phyloP scores from a whole-genome alignment of 2,113 vertebrate species.

The Gopherus flavomarginatus region DNA sequence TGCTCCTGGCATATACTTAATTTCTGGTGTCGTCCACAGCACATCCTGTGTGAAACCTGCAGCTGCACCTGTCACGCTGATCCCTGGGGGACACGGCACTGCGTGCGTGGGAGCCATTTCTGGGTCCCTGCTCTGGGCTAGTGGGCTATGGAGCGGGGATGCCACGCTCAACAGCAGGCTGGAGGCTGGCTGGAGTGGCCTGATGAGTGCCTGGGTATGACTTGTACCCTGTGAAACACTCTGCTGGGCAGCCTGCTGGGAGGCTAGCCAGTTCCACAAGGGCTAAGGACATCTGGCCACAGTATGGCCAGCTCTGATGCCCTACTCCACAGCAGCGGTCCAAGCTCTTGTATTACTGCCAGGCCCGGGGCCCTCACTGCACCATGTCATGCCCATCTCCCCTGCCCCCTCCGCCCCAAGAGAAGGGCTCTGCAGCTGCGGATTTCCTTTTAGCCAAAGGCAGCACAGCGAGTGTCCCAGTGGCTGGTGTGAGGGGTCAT shows the following conservation, averaged over 20 bases:
- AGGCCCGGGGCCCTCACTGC: not conserved
- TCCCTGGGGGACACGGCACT: no score
- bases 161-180: not conserved
- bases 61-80: not conserved
- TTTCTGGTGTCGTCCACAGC: not conserved
- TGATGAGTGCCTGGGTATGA: not conserved
- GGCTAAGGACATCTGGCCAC: not conserved
- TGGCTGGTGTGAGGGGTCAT: not conserved
- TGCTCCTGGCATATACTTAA: not conserved
- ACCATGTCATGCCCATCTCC: not conserved
- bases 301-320: not conserved
- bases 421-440: fast-evolving
- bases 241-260: no score
- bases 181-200: not conserved
- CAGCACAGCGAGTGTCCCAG: not conserved
- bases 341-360: not conserved
- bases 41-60: not conserved
- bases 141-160: no score
- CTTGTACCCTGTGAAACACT: no score
- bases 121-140: not conserved
- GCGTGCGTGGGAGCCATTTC: not conserved
- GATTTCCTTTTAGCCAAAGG: not conserved
- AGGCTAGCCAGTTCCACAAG: no score
- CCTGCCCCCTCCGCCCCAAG: fast-evolving
- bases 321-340: not conserved